Conservation (phyloP, 2,888 invertebrate species). For the Brachypalpus laphriformis region DNA sequence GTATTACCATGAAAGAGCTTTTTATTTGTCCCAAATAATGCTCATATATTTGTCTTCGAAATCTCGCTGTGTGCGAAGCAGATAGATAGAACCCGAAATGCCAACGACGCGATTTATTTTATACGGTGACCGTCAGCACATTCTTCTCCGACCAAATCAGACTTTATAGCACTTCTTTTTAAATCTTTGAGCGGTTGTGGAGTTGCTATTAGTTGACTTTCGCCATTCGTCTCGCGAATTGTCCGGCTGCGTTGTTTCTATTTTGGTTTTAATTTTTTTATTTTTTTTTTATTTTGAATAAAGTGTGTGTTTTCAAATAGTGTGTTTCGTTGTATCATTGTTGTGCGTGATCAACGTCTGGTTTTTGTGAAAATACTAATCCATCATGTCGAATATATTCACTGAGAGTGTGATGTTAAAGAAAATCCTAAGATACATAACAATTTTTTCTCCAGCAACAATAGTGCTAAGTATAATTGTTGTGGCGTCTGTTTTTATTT, state of each 20-base stretch:
- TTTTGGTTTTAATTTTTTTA: not conserved
- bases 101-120: slow-evolving; percentile 55
- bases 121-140: slow-evolving; percentile 57
- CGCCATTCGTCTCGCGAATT: slow-evolving; percentile 78
- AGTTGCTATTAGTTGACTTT: slow-evolving; percentile 80
- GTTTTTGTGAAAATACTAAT: slow-evolving; percentile 60
- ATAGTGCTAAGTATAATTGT: slow-evolving; percentile 78
- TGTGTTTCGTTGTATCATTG: not conserved
- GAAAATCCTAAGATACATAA: slow-evolving; percentile 78
- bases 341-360: not conserved
- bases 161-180: slow-evolving; percentile 80
- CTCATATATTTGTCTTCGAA: slow-evolving; percentile 33
- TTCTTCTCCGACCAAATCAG: slow-evolving; percentile 44
- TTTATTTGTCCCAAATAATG: slow-evolving; percentile 58
- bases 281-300: slow-evolving; percentile 7
- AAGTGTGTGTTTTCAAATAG: not conserved
- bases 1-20: slow-evolving; percentile 20
- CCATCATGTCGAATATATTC: slow-evolving; percentile 78
- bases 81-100: slow-evolving; percentile 54
- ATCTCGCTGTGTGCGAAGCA: slow-evolving; percentile 51
- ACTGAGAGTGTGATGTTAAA: slow-evolving; percentile 80
- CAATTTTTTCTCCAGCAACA: slow-evolving; percentile 81
- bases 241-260: slow-evolving; percentile 37
- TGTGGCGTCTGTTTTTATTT: slow-evolving; percentile 78
- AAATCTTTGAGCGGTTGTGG: slow-evolving; percentile 81